Evolutionary conservation across 2,888 invertebrate genomes (phyloP), one percentile per base, ranked within the genome.

Genomic region (Lasioglossum zephyrum): DNA sequence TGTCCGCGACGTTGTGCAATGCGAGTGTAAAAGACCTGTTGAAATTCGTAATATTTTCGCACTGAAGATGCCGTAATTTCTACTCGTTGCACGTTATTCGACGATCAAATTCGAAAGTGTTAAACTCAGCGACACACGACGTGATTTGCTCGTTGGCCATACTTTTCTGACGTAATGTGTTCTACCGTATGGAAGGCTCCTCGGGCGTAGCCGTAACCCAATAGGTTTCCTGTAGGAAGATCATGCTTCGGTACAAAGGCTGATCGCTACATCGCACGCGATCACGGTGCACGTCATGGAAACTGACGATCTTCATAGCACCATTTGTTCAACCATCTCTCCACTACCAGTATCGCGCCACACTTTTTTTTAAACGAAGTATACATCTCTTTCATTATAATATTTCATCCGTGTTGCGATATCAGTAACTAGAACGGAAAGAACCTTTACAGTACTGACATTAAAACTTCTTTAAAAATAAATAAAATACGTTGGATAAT

Each of bases 261-360:
- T 95, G 93, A 95, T 94, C 95, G 94, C 93, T 93, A 94, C 95
- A 95, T 95, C 94, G 94, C 95, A 93, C 93, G 94, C 94, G 94
- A 95, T 95, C 94, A 94, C 89, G 92, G 88, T 87, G 88, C 92
- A 93, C 93, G 95, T 95, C 95, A 94, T 91, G 89, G 90, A 92
- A 93, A 92, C 91, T 94, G 94, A 95, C 94, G 93, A 94, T 93
- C 93, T 92, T 93, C 91, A 93, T 93, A 92, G 92, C 91, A 91
- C 91, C 92, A 92, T 93, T 92, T 92, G 93, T 91, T 89, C 89
- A 86, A 88, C 83, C 85, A 82, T 87, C 82, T 76, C 69, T 77
- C 77, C 77, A 82, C 89, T 82, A 69, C 81, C 91, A 80, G 91
- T 90, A 90, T 89, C 90, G 80, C 73, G 31, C 82, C 90, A 79